A percentile compares a stretch with the other conserved stretches of the same genome.
Conservation (phyloP, 2,888 invertebrate species). For the Drosophila algonquin region DNA sequence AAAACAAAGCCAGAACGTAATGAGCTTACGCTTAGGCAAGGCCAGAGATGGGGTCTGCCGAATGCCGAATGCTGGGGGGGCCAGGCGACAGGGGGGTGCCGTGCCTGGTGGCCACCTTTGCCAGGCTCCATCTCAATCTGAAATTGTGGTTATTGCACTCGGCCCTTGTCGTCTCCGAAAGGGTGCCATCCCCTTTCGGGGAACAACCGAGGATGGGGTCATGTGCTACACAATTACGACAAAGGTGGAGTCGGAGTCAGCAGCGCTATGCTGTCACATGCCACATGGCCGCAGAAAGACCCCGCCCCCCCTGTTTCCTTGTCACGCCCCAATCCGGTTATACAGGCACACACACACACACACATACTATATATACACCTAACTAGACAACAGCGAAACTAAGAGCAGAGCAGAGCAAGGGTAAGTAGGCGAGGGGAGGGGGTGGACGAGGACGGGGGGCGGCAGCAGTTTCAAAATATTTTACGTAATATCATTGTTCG, state of each 20-base stretch:
- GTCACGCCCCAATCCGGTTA: conserved; percentile 47
- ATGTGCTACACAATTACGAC: conserved; percentile 78
- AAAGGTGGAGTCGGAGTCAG: conserved; percentile 76
- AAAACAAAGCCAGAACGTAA: conserved; percentile 80
- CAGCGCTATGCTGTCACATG: conserved; percentile 77
- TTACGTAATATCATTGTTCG: conserved; percentile 81
- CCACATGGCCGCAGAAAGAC: conserved; percentile 76
- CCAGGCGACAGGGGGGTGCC: conserved; percentile 4
- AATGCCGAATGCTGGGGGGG: conserved; percentile 1
- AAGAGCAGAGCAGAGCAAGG: conserved; percentile 27
- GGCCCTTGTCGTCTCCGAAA: conserved; percentile 36
- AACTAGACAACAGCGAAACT: conserved; percentile 31
- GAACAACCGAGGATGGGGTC: conserved; percentile 57
- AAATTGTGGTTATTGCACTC: conserved; percentile 74
- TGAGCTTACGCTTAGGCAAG: conserved; percentile 74
- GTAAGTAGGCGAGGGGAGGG: background rate
- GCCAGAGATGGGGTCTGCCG: conserved; percentile 14
- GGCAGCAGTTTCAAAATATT: conserved; percentile 75
- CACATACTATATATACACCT: conserved; percentile 8
- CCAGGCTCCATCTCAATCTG: conserved; percentile 57
- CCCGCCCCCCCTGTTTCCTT: conserved; percentile 18
- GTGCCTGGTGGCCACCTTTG: conserved; percentile 62
- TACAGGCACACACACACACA: conserved; percentile 13
- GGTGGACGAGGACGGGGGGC: conserved; percentile 4
- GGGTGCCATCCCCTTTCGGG: conserved; percentile 47